phyloP scores from a whole-genome alignment of 2,113 vertebrate genomes.

The Haliaeetus leucogaster region DNA sequence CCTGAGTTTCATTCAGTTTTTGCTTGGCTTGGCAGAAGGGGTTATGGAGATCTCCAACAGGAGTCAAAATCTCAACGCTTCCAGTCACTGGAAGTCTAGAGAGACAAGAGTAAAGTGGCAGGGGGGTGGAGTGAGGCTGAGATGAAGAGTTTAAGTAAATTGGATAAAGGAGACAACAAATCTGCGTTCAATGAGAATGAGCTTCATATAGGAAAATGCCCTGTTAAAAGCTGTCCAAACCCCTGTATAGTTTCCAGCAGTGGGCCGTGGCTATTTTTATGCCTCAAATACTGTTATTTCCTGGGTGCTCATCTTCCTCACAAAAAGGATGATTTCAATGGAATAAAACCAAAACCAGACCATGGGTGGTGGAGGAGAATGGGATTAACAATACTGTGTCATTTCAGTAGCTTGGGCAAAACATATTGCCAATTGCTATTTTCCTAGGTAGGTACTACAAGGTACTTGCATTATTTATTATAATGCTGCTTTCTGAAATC shows the following conservation, averaged over 20 bases:
- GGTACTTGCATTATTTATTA: not conserved
- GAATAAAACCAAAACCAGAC: not conserved
- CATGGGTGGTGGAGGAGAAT: not conserved
- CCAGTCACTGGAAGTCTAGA: not conserved
- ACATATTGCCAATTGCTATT: rapidly evolving
- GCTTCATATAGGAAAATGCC: not conserved
- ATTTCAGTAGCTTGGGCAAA: not conserved
- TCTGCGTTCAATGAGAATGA: not conserved
- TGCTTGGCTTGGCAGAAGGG: not conserved
- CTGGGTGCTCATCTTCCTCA: not conserved
- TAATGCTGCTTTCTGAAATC: not conserved
- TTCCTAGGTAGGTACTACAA: not conserved
- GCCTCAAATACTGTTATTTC: not conserved
- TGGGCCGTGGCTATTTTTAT: not conserved
- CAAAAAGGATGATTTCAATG: not conserved
- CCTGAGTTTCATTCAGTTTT: not conserved
- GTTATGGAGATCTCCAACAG: not conserved
- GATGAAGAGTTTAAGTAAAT: not conserved
- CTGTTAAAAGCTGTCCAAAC: not conserved
- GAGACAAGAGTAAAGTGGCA: not conserved
- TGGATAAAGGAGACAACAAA: not conserved
- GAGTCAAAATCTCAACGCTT: not conserved
- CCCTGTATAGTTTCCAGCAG: not conserved
- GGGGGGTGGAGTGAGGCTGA: not conserved
- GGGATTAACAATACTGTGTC: not conserved